Conservation (phyloP, 1,140 invertebrate genomes). For the Drosophila mojavensis region DNA sequence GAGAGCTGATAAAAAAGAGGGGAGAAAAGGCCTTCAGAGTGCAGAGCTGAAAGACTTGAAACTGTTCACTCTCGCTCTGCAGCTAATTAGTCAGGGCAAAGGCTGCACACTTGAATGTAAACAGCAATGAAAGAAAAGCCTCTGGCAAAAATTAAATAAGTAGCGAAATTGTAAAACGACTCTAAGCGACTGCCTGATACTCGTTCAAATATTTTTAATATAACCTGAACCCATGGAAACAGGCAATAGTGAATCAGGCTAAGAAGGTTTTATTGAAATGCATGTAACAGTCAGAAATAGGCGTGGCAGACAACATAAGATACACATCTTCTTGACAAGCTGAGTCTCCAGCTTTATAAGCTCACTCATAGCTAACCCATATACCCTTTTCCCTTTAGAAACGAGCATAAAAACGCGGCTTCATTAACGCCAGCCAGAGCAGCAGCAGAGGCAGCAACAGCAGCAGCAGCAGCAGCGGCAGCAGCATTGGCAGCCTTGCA, state of each 20-base stretch:
- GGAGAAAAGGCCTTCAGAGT: not conserved
- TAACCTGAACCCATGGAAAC: too few relatives aligned
- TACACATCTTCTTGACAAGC: too few relatives aligned
- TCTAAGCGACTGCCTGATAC: too few relatives aligned
- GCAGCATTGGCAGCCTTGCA: not conserved
- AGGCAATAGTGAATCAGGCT: too few relatives aligned
- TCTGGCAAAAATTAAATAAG: not conserved
- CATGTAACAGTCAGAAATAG: too few relatives aligned
- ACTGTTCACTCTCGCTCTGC: slow-evolving; percentile 21
- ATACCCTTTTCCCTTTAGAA: not conserved
- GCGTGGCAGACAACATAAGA: too few relatives aligned
- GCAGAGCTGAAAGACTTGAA: not conserved
- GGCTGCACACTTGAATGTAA: slow-evolving; percentile 14
- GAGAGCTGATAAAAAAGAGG: not conserved
- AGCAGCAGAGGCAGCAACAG: slow-evolving; percentile 13
- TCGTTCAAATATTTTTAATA: too few relatives aligned
- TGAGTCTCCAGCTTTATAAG: too few relatives aligned
- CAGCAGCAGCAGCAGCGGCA: slow-evolving; percentile 16
- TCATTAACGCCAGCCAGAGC: slow-evolving; percentile 51
- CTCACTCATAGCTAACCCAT: too few relatives aligned
- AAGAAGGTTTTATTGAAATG: too few relatives aligned
- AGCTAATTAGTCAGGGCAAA: slow-evolving; percentile 36
- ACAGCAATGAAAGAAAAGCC: slow-evolving; percentile 22
- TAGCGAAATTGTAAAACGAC: too few relatives aligned
- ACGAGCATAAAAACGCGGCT: slow-evolving; percentile 41